Base-by-base conservation (phyloP, 2,888 invertebrate species). In the Bugula neritina region DNA sequence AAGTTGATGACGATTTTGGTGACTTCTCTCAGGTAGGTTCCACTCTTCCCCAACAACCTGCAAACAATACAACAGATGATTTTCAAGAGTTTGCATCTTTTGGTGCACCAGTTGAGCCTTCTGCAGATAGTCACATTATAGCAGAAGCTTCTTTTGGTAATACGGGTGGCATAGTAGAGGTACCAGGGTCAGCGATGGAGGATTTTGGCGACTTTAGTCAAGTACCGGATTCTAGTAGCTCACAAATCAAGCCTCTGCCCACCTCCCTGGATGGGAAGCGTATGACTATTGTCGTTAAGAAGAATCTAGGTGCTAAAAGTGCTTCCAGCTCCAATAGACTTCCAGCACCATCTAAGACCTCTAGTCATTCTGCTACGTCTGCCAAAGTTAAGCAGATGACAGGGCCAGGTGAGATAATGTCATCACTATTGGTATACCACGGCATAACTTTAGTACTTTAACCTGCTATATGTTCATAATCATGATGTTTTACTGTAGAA, bases 281-380 rank as follows among this genome's bases (percentile, higher is more conserved):
- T 5, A 63, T 63, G 63, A 63, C 27, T 31, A 63, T 63, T 10
- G 63, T 63, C 13, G 63, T 63, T 31, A 63, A 63, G 63, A 63
- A 63, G 27, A 63, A 63, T 63, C 5, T 63, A 31, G 63, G 29
- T 25, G 63, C 63, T 13, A 34, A 13, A 5, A 31, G 29, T 34
- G 63, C n/a, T n/a, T n/a, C n/a, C n/a, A n/a, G n/a, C n/a, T n/a
- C n/a, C n/a, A n/a, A n/a, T n/a, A n/a, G n/a, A n/a, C n/a, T n/a
- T n/a, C n/a, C n/a, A n/a, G n/a, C n/a, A n/a, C n/a, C n/a, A n/a
- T n/a, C n/a, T n/a, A n/a, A n/a, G n/a, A n/a, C n/a, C n/a, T n/a
- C n/a, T n/a, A n/a, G n/a, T n/a, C n/a, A n/a, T n/a, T n/a, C n/a
- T n/a, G n/a, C n/a, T n/a, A n/a, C n/a, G n/a, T n/a, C n/a, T n/a